Base-by-base conservation (phyloP, 2,888 invertebrate genomes). In the Lymantria monacha region DNA sequence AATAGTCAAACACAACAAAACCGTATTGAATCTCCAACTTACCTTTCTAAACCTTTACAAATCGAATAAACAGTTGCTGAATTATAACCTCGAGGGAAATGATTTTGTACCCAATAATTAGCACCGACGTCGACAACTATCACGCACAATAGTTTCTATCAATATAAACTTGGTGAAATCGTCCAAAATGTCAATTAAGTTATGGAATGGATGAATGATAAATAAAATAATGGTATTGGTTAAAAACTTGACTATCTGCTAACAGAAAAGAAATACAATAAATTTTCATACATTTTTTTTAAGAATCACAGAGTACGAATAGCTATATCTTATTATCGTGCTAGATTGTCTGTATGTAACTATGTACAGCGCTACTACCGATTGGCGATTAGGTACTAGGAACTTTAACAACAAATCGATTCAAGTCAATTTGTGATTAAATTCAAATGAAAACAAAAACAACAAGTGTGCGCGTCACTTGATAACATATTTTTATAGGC, bases 11-110 rank as follows among this genome's bases (percentile, higher is more conserved):
- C 5, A 7, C 0, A 13, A 42, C 46, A 53, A 33, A 47, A 45
- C 38, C 42, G 47, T 14, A 54, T 36, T 40, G 10, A 38, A 48
- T 11, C 42, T 33, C 22, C 22, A 33, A 13, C 51, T 43, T 42
- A 63, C 56, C 63, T 57, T 30, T 41, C 13, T 36, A 50, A 62
- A 56, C 53, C 53, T 59, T 53, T 44, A 63, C 45, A 46, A 51
- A 43, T 44, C 22, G 43, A 40, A 38, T 31, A 31, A 42, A 48
- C 13, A 48, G 37, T 36, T 38, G 38, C n/a, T n/a, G 3, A 38
- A n/a, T 38, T 12, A 2, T 38, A 38, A 12, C 51, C 51, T 43
- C 53, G 51, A 53, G 44, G 42, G 37, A 41, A 49, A 51, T 42
- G 49, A 15, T 52, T n/a, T 49, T 42, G n/a, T 36, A 11, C 3